phyloP scores from a whole-genome alignment of 2,113 vertebrate genomes.

The Sapajus apella region DNA sequence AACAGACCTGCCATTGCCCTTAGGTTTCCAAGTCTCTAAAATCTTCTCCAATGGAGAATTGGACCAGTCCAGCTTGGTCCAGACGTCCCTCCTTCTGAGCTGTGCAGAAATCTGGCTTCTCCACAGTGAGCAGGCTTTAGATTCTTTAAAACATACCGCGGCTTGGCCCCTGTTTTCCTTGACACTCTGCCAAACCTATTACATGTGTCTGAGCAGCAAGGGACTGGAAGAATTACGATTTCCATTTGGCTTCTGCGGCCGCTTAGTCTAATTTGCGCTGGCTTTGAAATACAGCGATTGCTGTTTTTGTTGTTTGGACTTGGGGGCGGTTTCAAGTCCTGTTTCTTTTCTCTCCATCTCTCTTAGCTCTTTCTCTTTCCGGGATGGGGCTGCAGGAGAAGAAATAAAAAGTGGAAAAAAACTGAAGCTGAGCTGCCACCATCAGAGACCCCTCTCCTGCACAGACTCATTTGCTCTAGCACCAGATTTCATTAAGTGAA shows the following conservation, averaged over 20 bases:
- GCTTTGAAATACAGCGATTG: constrained; percentile 81
- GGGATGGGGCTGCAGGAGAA: background rate
- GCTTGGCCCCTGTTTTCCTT: constrained; percentile 80
- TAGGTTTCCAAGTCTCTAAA: background rate
- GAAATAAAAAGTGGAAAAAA: background rate
- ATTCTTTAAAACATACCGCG: constrained; percentile 65
- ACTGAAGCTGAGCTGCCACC: background rate
- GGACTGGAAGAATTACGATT: constrained; percentile 83
- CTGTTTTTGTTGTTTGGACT: constrained; percentile 70
- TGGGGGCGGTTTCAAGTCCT: constrained; percentile 63
- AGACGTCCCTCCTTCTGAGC: constrained; percentile 12
- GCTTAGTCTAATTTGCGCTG: constrained; percentile 84
- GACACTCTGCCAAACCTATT: constrained; percentile 84
- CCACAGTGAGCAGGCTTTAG: constrained; percentile 57
- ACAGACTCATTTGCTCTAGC: constrained; percentile 45
- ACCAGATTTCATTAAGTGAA: constrained; percentile 73
- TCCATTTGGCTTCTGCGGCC: constrained; percentile 82
- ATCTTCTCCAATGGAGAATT: background rate
- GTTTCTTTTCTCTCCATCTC: constrained; percentile 54
- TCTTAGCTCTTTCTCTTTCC: constrained; percentile 38
- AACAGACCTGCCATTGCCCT: accelerated
- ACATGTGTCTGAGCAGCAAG: constrained; percentile 79
- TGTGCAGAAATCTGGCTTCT: constrained; percentile 69
- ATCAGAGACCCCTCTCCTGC: background rate
- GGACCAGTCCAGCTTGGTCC: background rate